phyloP scores from a whole-genome alignment of 1,140 invertebrate genomes.

The Daktulosphaira vitifoliae region DNA sequence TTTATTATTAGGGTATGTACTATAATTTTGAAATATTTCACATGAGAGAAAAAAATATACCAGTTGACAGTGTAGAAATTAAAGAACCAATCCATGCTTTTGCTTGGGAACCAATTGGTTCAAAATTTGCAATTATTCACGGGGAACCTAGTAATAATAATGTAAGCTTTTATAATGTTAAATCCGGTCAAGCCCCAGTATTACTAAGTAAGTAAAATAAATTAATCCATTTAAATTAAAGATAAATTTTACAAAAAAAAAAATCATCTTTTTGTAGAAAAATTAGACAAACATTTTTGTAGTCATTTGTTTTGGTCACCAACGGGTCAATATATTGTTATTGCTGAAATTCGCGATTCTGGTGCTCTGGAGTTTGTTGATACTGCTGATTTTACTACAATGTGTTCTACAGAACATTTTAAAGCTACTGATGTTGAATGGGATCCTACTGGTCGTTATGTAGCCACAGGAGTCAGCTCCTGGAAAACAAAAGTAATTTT shows the following conservation, averaged over 20 bases:
- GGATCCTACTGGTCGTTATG: conserved; percentile 98
- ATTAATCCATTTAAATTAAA: conserved; percentile 1
- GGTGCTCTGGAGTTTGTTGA: conserved; percentile 92
- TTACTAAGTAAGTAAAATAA: conserved; percentile 59
- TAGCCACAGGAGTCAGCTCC: conserved; percentile 86
- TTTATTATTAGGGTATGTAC: conserved; percentile 71
- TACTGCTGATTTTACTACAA: conserved; percentile 87
- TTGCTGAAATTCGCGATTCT: conserved; percentile 79
- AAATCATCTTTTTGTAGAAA: conserved; percentile 49
- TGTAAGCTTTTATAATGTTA: conserved; percentile 90
- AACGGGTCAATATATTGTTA: conserved; percentile 86
- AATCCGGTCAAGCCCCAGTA: conserved; percentile 74
- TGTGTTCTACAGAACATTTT: conserved; percentile 89
- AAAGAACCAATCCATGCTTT: conserved; percentile 90
- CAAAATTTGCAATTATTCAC: conserved; percentile 92
- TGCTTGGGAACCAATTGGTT: conserved; percentile 95
- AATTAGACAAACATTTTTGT: conserved; percentile 82
- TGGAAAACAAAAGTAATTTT: conserved; percentile 90
- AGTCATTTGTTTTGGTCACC: conserved; percentile 92
- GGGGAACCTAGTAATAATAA: conserved; percentile 80
- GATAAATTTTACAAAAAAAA: no score
- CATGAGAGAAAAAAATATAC: conserved; percentile 94
- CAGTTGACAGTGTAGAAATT: conserved; percentile 94
- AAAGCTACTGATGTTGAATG: conserved; percentile 93
- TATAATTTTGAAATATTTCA: conserved; percentile 99